Evolutionary conservation across 2,797 vertebrate species (phyloP), one percentile per base, ranked within the genome.

Genomic region (Halcyon smyrnensis): DNA sequence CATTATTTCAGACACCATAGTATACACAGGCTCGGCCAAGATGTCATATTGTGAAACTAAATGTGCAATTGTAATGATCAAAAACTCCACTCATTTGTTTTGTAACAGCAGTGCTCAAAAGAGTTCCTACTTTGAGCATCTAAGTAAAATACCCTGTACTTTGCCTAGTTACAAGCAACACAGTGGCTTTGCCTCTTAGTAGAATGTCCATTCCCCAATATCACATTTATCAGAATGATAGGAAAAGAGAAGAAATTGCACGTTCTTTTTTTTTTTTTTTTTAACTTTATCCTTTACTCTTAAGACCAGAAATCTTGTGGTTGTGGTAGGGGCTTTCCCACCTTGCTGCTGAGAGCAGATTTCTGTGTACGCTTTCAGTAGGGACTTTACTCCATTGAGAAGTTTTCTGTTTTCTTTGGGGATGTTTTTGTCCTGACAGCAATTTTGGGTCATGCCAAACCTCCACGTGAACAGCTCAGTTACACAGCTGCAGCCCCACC

Each of bases 401-500:
- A 56, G 30, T 21, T 68, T 77, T 73, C 51, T 87, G 11, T 18
- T 90, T 92, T 68, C 30, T 64, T 84, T 76, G 45, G 17, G 25
- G 36, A 25, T 67, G 51, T 63, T 87, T 94, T 81, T 90, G 46
- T 85, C 62, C 41, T 51, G 41, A 36, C 80, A 62, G 77, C 53
- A 60, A 79, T 78, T 81, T 41, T 90, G 43, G 27, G 41, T 70
- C 27, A 24, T 77, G 91, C 75, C 90, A 96, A 73, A 50, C 16
- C 60, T 91, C 63, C 85, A 64, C 13, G 1, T 87, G 90, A 87
- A 18, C 32, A 51, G 25, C 74, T 89, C 78, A 37, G 50, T 90
- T 67, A 56, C 64, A n/a, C 51, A 91, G 82, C 62, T 90, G 85
- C 74, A 73, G 92, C 87, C 89, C 79, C 88, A 92, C 92, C 93